Conservation (phyloP, 1,140 invertebrate species). For the Pachypsylla venusta region DNA sequence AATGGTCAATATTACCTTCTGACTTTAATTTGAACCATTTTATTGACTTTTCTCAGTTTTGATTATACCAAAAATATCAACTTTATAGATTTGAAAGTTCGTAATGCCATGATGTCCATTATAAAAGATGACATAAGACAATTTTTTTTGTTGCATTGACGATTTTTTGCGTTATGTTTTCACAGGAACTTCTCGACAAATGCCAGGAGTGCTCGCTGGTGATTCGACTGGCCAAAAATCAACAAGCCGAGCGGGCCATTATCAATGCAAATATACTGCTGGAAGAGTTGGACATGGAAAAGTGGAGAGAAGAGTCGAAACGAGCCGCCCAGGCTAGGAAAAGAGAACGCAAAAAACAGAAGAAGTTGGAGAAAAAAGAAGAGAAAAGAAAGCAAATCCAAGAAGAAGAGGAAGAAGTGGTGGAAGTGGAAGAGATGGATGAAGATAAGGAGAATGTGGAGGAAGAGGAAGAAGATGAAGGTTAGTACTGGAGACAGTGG, state of each 20-base stretch:
- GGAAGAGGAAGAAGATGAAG: slow-evolving; percentile 19
- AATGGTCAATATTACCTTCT: too few species aligned
- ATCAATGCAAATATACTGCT: slow-evolving; percentile 89
- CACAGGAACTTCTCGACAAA: slow-evolving; percentile 76
- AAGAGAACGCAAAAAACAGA: slow-evolving; percentile 84
- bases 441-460: slow-evolving; percentile 37
- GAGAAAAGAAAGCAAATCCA: slow-evolving; percentile 53
- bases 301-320: slow-evolving; percentile 76
- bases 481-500: too few species aligned
- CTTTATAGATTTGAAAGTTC: too few species aligned
- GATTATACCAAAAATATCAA: too few species aligned
- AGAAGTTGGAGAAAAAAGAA: slow-evolving; percentile 82
- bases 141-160: background rate
- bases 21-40: too few species aligned
- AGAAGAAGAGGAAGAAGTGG: slow-evolving; percentile 45
- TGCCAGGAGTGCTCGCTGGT: slow-evolving; percentile 90
- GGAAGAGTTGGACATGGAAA: slow-evolving; percentile 88
- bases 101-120: too few species aligned
- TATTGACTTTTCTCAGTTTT: too few species aligned
- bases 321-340: slow-evolving; percentile 76
- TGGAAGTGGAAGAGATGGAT: slow-evolving; percentile 42
- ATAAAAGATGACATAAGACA: background rate
- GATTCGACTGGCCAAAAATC: slow-evolving; percentile 89
- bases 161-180: slow-evolving; percentile 13
- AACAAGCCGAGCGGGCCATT: slow-evolving; percentile 93